Evolutionary conservation across 2,797 vertebrate species (phyloP).

Genomic region (Anolis apletophallus): DNA sequence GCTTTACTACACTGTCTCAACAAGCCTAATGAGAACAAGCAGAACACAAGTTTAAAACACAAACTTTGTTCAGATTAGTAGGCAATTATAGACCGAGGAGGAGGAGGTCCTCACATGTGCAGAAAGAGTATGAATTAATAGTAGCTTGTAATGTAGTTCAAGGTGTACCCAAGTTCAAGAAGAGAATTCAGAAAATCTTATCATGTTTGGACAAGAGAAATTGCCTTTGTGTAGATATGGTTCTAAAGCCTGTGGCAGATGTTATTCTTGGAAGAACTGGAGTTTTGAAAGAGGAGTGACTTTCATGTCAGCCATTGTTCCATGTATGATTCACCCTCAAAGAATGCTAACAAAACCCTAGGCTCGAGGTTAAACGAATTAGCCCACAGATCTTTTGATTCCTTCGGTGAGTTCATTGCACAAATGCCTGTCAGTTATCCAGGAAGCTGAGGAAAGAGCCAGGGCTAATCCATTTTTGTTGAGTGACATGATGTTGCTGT

Average conservation of each 20-base stretch:
- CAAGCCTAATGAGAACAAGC: neutral
- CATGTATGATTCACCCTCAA: neutral
- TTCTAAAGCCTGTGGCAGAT: slow-evolving; percentile 9
- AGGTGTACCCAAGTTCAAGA: neutral
- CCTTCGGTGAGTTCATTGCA: slow-evolving; percentile 17
- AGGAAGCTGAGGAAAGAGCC: slow-evolving; percentile 11
- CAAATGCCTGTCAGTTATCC: neutral
- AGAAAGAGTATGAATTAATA: neutral
- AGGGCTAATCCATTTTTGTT: slow-evolving; percentile 19
- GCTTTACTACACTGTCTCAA: too few relatives aligned
- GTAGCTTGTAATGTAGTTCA: neutral
- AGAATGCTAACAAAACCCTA: slow-evolving; percentile 32
- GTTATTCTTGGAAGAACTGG: slow-evolving; percentile 18
- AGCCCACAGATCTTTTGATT: slow-evolving; percentile 26
- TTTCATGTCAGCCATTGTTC: slow-evolving; percentile 31
- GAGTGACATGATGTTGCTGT: neutral
- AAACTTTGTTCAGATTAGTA: neutral
- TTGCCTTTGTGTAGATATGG: slow-evolving; percentile 15
- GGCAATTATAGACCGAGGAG: neutral
- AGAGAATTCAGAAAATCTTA: slow-evolving; percentile 26
- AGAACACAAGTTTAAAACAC: neutral
- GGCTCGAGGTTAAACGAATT: slow-evolving; percentile 14
- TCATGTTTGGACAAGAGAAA: slow-evolving; percentile 38
- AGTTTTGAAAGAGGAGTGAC: neutral
- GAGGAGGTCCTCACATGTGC: neutral